Conservation (phyloP, 1,140 invertebrate genomes). For the Eueides isabella region DNA sequence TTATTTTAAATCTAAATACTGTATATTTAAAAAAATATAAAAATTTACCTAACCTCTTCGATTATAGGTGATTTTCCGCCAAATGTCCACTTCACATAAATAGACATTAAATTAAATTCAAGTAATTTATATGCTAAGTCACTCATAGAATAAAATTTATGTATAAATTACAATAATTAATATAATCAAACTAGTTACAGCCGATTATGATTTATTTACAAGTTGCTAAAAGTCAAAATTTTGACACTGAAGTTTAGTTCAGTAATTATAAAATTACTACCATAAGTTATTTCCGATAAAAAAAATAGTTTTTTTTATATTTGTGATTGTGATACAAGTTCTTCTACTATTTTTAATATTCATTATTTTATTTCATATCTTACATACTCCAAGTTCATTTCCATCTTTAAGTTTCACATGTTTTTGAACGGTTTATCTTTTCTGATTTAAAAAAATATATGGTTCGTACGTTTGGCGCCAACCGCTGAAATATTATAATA, state of each 20-base stretch:
- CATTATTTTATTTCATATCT: too few relatives aligned
- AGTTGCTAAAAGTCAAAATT: background rate
- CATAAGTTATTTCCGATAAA: background rate
- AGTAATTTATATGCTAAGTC: background rate
- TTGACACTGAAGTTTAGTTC: conserved; percentile 19
- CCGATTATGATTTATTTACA: conserved; percentile 28
- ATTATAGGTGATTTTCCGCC: background rate
- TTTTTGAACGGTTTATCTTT: background rate
- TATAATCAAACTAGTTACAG: background rate
- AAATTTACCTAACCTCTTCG: background rate
- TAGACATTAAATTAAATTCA: background rate
- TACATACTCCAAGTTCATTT: background rate
- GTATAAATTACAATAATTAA: background rate
- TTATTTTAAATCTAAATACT: background rate
- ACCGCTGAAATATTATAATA: too few relatives aligned
- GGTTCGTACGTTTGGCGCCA: background rate
- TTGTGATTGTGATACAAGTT: background rate
- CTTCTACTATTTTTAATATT: background rate
- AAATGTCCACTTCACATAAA: background rate
- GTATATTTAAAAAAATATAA: background rate
- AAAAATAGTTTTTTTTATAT: too few relatives aligned
- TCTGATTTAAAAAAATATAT: background rate
- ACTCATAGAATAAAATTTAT: conserved; percentile 2
- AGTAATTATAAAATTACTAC: background rate
- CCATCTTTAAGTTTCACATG: background rate